Percentiles rank a stretch among this genome's conserved stretches.
Evolutionary conservation across 2,113 vertebrate genomes (phyloP).

Genomic region (Labeo catla): DNA sequence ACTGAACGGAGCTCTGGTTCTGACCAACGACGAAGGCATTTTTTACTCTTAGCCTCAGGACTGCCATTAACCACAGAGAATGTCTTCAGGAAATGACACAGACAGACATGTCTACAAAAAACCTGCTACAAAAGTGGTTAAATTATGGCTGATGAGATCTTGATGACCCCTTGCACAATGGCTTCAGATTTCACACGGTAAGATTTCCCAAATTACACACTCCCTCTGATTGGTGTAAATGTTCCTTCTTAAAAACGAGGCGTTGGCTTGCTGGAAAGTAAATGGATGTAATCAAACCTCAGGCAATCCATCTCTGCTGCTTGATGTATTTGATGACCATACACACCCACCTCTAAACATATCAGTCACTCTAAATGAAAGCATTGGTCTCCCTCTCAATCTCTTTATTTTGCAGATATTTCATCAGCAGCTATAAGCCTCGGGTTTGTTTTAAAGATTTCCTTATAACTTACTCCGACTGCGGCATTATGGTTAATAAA

Average conservation of each 20-base stretch:
- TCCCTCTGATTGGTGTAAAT: neutral
- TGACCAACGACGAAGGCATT: neutral
- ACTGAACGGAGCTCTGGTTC: neutral
- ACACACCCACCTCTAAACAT: conserved; percentile 16
- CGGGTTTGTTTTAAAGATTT: neutral
- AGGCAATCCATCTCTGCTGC: conserved; percentile 12
- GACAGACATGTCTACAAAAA: neutral
- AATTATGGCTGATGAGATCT: conserved; percentile 11
- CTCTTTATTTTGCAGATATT: conserved; percentile 14
- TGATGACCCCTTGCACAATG: conserved; percentile 8
- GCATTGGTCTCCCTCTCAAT: neutral
- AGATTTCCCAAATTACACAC: conserved; percentile 14
- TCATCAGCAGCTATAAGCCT: conserved; percentile 15
- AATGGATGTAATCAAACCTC: conserved; percentile 34
- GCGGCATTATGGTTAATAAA: neutral
- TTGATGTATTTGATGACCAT: conserved; percentile 12
- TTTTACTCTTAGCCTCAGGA: neutral
- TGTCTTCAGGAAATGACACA: neutral
- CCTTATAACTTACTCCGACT: neutral
- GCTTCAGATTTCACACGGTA: conserved; percentile 8
- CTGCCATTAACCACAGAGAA: neutral
- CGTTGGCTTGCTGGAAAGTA: conserved; percentile 20
- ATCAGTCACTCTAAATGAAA: conserved; percentile 21
- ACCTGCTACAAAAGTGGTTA: neutral
- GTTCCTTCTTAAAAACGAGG: neutral